Base-by-base conservation (phyloP, 2,888 invertebrate genomes). In the Drosophila limbata region DNA sequence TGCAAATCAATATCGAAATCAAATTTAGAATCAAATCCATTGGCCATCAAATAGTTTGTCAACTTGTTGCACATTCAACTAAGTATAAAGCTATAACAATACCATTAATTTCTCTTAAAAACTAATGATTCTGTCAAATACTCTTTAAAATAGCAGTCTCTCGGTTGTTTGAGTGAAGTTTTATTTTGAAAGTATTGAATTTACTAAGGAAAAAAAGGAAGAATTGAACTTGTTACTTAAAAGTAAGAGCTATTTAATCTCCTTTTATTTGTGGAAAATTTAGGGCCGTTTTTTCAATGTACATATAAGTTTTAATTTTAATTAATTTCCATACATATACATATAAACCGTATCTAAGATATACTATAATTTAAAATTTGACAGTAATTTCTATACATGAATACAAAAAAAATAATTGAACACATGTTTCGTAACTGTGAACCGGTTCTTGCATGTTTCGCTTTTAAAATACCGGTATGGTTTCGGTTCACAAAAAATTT, bases 31-130 rank as follows among this genome's bases (percentile, higher is more conserved):
- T 48, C 35, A 39, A 51, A 57, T 42, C 56, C 69, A 35, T 40
- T 66, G 72, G 56, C 72, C 62, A 28, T 73, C 68, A 47, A 37
- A 17, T 63, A 44, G 6, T 25, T 55, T 73, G 68, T 60, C 73
- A 63, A 59, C 52, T 39, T 33, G 52, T 17, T 71, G 65, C 37
- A 52, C 60, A 57, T 61, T 66, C 61, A 35, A 65, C 65, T 37
- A 35, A 65, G 65, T 37, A 47, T 21, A 48, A 52, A 25, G 6
- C 45, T n/a, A 31, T 28, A 44, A 70, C 37, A 21, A 33, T n/a
- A 15, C 44, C n/a, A 39, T 56, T 45, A 17, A 52, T 37, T 19
- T 25, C 3, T 15, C 11, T 51, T 33, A 15, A 42, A 19, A 37
- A 19, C 17, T 45, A 64, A 59, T 21, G 11, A 25, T 35, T 31